Evolutionary conservation across 1,140 invertebrate genomes (phyloP).

Genomic region (Archivesica marissinica): DNA sequence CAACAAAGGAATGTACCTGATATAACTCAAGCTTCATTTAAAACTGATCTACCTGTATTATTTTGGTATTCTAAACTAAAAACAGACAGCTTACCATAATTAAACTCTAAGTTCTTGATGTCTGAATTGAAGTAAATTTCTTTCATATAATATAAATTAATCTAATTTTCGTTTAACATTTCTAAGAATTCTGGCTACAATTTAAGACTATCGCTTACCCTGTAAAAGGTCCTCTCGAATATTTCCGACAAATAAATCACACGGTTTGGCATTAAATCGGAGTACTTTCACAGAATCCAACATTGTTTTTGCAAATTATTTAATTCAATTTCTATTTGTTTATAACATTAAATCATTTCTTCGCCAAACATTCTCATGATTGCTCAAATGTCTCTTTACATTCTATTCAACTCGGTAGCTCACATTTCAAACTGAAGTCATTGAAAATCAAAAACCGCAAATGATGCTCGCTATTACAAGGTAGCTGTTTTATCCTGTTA

Average conservation of each 20-base stretch:
- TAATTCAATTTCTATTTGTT: background rate
- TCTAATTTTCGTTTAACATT: too few species aligned
- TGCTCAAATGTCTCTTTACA: background rate
- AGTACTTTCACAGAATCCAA: background rate
- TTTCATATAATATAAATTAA: background rate
- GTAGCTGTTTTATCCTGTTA: background rate
- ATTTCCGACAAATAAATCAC: background rate
- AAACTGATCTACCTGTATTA: background rate
- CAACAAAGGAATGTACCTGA: conserved; percentile 28
- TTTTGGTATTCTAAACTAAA: conserved; percentile 1
- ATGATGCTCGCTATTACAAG: background rate
- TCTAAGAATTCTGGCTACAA: background rate
- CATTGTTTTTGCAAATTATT: background rate
- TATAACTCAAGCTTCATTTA: conserved; percentile 34
- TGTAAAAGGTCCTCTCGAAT: conserved; percentile 8
- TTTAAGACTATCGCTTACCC: background rate
- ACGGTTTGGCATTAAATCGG: conserved; percentile 4
- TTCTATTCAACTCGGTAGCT: background rate
- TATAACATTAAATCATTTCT: background rate
- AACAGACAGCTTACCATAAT: conserved; percentile 5
- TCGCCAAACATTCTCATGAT: background rate
- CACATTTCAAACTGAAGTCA: background rate
- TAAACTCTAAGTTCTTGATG: background rate
- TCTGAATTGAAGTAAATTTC: background rate
- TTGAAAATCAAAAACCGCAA: background rate